Percentiles rank a stretch among this genome's conserved stretches.
Evolutionary conservation across 2,888 invertebrate species (phyloP).

Genomic region (Protonemura montana): DNA sequence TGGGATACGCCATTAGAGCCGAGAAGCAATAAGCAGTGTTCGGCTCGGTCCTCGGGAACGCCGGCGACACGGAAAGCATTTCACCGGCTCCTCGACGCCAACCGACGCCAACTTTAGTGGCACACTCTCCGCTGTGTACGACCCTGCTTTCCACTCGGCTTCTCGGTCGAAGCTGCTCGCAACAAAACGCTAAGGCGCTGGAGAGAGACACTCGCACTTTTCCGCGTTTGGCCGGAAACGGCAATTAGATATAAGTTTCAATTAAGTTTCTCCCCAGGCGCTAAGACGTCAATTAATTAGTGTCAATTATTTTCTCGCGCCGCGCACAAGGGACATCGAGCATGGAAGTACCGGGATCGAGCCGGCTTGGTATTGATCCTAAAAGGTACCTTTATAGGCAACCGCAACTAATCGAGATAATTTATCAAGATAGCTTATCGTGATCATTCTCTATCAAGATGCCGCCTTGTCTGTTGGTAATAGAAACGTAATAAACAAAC

Average conservation of each 20-base stretch:
- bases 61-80: slow-evolving; percentile 7
- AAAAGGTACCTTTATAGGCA: neutral
- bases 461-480: neutral
- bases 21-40: neutral
- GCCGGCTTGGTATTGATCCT: neutral
- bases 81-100: neutral
- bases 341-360: neutral
- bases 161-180: neutral
- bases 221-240: neutral
- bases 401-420: neutral
- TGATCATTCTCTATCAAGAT: neutral
- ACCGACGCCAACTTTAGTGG: too few species aligned
- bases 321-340: neutral
- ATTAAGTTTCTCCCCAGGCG: neutral
- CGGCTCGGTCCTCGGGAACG: neutral
- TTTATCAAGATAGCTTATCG: neutral
- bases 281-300: slow-evolving; percentile 4
- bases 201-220: neutral
- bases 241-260: slow-evolving; percentile 12
- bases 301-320: neutral
- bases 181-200: neutral
- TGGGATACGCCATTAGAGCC: slow-evolving; percentile 5
- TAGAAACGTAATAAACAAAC: neutral
- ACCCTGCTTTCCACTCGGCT: neutral
- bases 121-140: neutral